Base-by-base conservation (phyloP, 1,140 invertebrate genomes). In the Drosophila truncata region DNA sequence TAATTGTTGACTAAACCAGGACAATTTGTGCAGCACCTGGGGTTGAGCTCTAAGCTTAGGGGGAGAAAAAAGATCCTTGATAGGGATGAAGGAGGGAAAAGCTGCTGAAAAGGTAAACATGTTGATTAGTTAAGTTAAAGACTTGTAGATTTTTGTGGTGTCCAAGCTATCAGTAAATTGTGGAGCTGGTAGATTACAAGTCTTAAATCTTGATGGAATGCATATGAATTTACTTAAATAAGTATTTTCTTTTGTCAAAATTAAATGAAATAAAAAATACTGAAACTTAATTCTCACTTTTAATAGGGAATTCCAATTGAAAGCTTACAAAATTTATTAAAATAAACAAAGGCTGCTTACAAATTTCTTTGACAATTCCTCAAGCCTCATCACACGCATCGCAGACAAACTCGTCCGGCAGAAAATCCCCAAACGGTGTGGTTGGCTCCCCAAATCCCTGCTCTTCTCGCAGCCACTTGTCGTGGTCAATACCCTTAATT, bases 1-100 rank as follows among this genome's bases (percentile, higher is more conserved):
- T 82, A 82, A 82, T 82, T 82, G 55, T 33, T 63, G 59, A 44
- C 55, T 62, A 61, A 80, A 25, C 64, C 59, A 61, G 29, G 50
- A 77, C 58, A 76, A 75, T 78, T 69, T 69, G 44, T 55, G 33
- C 65, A 60, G 54, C 64, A 58, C 66, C 65, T 70, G 42, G 25
- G 41, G 59, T 59, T 47, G 29, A 55, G 57, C 9, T 33, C 11
- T 42, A 27, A 37, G 62, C 62, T 62, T 42, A 44, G 31, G n/a
- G 16, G 31, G 10, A 10, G 10, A 14, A 67, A 37, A n/a, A 13
- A 42, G 4, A 7, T 31, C 35, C 46, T 42, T 42, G 14, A 18
- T 16, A 14, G n/a, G 31, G 16, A 3, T 31, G 9, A 4, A 39
- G 7, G 6, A 13, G 27, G 18, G 16, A 3, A 14, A 35, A 39